A percentile compares a stretch with the other conserved stretches of the same genome.
phyloP scores from a whole-genome alignment of 2,797 vertebrate species.

The Huso huso region DNA sequence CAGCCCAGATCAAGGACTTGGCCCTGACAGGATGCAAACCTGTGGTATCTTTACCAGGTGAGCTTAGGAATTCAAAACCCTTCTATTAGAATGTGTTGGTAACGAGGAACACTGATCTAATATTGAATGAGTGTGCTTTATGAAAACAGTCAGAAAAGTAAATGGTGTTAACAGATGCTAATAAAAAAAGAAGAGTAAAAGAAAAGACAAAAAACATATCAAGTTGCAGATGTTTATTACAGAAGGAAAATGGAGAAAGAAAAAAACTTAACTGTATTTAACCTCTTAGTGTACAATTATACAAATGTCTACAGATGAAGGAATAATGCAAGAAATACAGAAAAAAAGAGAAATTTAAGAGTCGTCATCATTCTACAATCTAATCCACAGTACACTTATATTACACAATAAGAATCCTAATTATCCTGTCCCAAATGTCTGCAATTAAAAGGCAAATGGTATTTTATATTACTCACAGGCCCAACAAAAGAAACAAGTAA shows the following conservation, averaged over 20 bases:
- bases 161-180: background rate
- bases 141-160: constrained; percentile 7
- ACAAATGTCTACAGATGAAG: background rate
- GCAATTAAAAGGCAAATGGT: too few species aligned
- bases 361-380: too few species aligned
- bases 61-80: too few species aligned
- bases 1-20: too few species aligned
- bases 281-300: too few species aligned
- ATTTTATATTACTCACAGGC: too few species aligned
- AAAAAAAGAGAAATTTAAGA: constrained; percentile 10
- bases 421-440: too few species aligned
- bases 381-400: too few species aligned
- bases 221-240: constrained; percentile 38
- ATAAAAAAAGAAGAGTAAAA: background rate
- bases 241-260: constrained; percentile 22
- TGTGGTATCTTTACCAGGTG: too few species aligned
- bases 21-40: too few species aligned
- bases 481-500: too few species aligned
- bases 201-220: constrained; percentile 11
- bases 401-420: too few species aligned
- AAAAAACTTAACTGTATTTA: background rate
- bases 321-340: constrained; percentile 21
- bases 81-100: background rate
- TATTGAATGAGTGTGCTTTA: constrained; percentile 8
- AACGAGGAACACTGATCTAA: background rate